Percentiles rank a stretch among this genome's conserved stretches.
Conservation (phyloP, 1,140 invertebrate genomes). For the Drosophila pruinosa region DNA sequence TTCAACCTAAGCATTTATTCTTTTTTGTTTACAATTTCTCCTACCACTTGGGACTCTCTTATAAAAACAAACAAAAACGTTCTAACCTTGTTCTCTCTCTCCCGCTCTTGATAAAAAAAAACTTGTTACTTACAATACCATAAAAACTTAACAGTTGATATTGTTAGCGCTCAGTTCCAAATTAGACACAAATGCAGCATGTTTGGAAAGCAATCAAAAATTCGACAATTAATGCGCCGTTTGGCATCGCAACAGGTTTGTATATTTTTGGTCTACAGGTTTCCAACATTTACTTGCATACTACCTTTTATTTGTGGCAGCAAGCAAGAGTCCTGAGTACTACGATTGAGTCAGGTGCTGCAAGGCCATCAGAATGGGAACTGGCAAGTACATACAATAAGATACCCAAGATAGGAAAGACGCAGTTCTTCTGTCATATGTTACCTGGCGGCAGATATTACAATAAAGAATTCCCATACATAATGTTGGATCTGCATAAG, state of each 20-base stretch:
- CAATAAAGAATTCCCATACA: conserved; percentile 1
- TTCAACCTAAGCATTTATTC: background rate
- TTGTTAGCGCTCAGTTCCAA: background rate
- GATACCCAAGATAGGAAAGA: conserved; percentile 29
- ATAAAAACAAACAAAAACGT: no score
- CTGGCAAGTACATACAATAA: conserved; percentile 37
- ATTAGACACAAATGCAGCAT: background rate
- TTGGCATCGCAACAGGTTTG: background rate
- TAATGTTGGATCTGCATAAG: conserved; percentile 26
- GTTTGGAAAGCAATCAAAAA: background rate
- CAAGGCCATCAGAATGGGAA: conserved; percentile 30
- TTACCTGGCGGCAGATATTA: conserved; percentile 47
- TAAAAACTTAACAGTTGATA: background rate
- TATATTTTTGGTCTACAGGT: background rate
- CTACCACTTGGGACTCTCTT: background rate
- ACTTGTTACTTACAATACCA: background rate
- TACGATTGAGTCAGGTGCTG: no score
- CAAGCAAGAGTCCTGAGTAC: no score
- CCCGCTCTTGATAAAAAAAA: background rate
- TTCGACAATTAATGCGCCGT: background rate
- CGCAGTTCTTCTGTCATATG: conserved; percentile 17
- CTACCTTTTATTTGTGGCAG: background rate
- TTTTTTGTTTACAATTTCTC: background rate
- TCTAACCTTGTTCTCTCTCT: background rate
- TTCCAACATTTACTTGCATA: background rate